phyloP scores from a whole-genome alignment of 2,113 vertebrate species.

The human region GRCh38 chr2:225674501-225675000 shows the following conservation, averaged over 20 bases:
- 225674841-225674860: background rate
- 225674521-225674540: rapidly evolving
- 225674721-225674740: background rate
- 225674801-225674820: background rate
- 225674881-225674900: background rate
- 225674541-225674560: rapidly evolving
- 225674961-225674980: background rate
- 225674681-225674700: background rate
- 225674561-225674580: too few relatives aligned
- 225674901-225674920: background rate
- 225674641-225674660: background rate
- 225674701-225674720: background rate
- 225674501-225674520: background rate
- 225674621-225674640: background rate
- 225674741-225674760: background rate
- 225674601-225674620: rapidly evolving
- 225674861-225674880: background rate
- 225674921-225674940: background rate
- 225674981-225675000: background rate
- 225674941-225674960: background rate
- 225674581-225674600: background rate
- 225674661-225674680: conserved; percentile 1
- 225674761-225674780: background rate
- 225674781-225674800: background rate
- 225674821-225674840: background rate